Conservation (phyloP, 2,113 vertebrate species). For the Blennius ocellaris region DNA sequence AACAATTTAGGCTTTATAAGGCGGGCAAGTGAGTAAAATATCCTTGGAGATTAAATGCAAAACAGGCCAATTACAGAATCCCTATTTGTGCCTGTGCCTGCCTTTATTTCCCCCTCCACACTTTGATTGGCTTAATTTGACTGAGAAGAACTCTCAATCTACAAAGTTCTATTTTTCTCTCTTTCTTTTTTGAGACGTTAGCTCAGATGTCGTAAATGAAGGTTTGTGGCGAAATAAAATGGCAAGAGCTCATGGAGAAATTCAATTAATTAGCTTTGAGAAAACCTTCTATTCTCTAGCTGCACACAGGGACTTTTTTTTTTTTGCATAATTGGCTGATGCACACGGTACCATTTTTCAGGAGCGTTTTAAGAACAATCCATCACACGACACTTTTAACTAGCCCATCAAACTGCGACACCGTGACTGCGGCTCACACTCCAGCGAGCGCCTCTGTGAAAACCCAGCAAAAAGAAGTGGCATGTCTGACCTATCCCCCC, state of each 20-base stretch:
- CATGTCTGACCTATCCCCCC: constrained; percentile 55
- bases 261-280: constrained; percentile 56
- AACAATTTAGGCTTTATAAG: constrained; percentile 83
- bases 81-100: constrained; percentile 43
- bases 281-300: constrained; percentile 21
- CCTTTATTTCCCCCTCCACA: constrained; percentile 21
- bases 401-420: constrained; percentile 29
- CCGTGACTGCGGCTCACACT: constrained; percentile 19
- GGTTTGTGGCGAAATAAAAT: constrained; percentile 26
- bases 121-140: constrained; percentile 58
- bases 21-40: constrained; percentile 79
- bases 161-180: constrained; percentile 16
- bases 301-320: constrained; percentile 13
- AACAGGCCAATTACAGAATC: constrained; percentile 75
- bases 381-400: constrained; percentile 41
- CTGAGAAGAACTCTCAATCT: constrained; percentile 38
- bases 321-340: constrained; percentile 48
- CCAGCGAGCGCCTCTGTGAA: constrained; percentile 23
- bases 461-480: constrained; percentile 36
- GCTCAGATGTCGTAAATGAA: constrained; percentile 17
- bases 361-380: constrained; percentile 38
- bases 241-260: constrained; percentile 38
- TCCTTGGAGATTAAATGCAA: constrained; percentile 81
- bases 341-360: not conserved
- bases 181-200: not conserved